Evolutionary conservation across 2,888 invertebrate species (phyloP).

Genomic region (Ephialtes manifestator): DNA sequence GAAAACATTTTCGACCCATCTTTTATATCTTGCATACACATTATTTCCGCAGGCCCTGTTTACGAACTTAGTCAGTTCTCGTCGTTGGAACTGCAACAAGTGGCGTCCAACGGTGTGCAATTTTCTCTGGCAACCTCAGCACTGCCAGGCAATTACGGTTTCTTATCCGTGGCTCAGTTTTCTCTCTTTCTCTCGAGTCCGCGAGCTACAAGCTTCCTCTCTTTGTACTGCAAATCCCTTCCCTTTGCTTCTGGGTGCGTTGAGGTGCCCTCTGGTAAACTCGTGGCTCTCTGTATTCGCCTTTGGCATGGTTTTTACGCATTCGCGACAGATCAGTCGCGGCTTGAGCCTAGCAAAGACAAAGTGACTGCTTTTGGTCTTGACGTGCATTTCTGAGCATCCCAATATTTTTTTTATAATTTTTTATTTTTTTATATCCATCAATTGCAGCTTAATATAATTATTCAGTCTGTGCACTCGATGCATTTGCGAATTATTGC

Average conservation of each 20-base stretch:
- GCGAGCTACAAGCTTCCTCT: slow-evolving; percentile 16
- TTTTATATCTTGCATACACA: too few relatives aligned
- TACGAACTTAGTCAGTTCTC: slow-evolving; percentile 5
- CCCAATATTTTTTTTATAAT: slow-evolving; percentile 13
- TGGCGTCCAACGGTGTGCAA: slow-evolving; percentile 34
- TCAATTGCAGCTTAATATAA: background rate
- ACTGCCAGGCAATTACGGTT: slow-evolving; percentile 76
- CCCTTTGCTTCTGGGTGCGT: background rate
- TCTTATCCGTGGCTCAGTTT: slow-evolving; percentile 66
- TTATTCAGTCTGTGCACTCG: background rate
- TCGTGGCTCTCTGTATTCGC: slow-evolving; percentile 14
- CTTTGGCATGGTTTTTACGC: background rate
- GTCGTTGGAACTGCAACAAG: slow-evolving; percentile 50
- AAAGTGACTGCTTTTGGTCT: background rate
- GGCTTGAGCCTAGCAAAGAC: background rate
- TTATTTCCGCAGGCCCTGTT: background rate
- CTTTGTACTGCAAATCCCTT: background rate
- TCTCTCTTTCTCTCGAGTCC: slow-evolving; percentile 8
- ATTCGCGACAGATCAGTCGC: slow-evolving; percentile 14
- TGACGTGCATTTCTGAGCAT: background rate
- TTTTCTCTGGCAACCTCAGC: slow-evolving; percentile 75
- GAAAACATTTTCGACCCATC: too few relatives aligned
- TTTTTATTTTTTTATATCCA: slow-evolving; percentile 13
- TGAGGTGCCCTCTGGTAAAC: slow-evolving; percentile 8
- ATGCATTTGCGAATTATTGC: background rate